phyloP scores from a whole-genome alignment of 2,888 invertebrate genomes.

The Drosophila emarginata region DNA sequence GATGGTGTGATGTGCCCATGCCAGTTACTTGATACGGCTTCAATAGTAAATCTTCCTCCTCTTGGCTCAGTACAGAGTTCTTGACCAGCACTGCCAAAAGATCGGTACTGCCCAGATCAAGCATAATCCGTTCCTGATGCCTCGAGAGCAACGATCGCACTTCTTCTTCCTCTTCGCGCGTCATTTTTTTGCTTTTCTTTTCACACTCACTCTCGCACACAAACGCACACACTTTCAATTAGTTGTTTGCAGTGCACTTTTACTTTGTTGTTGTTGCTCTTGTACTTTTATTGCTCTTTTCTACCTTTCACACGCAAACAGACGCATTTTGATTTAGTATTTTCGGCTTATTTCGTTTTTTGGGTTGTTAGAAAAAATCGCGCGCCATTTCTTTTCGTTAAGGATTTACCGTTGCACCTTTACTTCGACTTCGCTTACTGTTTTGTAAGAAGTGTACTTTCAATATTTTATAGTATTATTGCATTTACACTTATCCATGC shows the following conservation, averaged over 20 bases:
- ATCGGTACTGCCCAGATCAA: constrained; percentile 86
- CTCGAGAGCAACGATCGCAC: constrained; percentile 86
- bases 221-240: constrained; percentile 10
- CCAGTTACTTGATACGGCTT: constrained; percentile 63
- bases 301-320: constrained; percentile 22
- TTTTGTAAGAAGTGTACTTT: neutral
- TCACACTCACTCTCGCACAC: constrained; percentile 5
- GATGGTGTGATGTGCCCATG: constrained; percentile 22
- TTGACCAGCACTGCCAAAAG: constrained; percentile 86
- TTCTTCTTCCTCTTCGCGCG: constrained; percentile 82
- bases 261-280: constrained; percentile 30
- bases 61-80: constrained; percentile 86
- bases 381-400: constrained; percentile 59
- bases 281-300: constrained; percentile 31
- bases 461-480: neutral
- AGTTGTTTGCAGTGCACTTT: constrained; percentile 41
- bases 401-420: constrained; percentile 40
- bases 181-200: constrained; percentile 62
- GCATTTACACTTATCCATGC: neutral
- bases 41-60: constrained; percentile 84
- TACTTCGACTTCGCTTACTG: neutral
- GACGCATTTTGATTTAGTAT: constrained; percentile 16
- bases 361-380: constrained; percentile 47
- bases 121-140: constrained; percentile 85
- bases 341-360: constrained; percentile 27